These are phyloP conservation scores for Anneissia japonica DNA, from an alignment of 35 echinoderm and acorn worm species.

Conservation along the genomic window DNA sequence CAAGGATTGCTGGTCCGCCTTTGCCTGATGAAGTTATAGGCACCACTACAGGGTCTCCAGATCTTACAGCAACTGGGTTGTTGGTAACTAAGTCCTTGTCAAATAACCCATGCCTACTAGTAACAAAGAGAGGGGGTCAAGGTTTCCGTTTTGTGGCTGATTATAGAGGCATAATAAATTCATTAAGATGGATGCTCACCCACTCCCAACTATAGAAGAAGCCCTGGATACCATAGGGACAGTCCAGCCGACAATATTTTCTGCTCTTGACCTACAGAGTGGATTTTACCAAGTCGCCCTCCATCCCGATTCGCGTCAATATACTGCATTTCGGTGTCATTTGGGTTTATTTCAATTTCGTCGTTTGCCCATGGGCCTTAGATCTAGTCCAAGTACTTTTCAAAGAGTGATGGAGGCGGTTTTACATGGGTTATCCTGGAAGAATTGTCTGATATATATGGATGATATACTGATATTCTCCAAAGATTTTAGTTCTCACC, in stretches of 20 bases:
- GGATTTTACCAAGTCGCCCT: constrained; percentile 1
- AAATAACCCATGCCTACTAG: neutral
- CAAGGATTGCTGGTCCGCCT: constrained; percentile 10
- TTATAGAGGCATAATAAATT: too few relatives aligned
- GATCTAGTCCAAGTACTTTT: constrained; percentile 10
- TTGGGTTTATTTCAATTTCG: constrained; percentile 16
- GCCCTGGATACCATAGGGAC: too few relatives aligned
- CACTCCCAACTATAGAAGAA: too few relatives aligned
- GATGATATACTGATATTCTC: constrained; percentile 1
- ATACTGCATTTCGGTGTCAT: constrained; percentile 32
- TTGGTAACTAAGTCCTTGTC: constrained; percentile 18
- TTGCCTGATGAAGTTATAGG: constrained; percentile 11
- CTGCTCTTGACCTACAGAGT: neutral
- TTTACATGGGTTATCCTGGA: constrained; percentile 2
- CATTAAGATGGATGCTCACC: too few relatives aligned
- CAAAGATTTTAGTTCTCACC: neutral
- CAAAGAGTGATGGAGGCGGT: neutral
- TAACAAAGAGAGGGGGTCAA: constrained; percentile 12
- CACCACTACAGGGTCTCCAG: constrained; percentile 28
- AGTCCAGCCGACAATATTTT: too few relatives aligned
- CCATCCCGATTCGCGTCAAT: neutral
- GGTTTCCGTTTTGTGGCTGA: too few relatives aligned
- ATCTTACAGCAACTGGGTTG: constrained; percentile 4
- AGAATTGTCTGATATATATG: constrained; percentile 4
- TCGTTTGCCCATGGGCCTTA: neutral